Evolutionary conservation across 2,888 invertebrate species (phyloP).

Genomic region (Rotaria magnacalcarata): DNA sequence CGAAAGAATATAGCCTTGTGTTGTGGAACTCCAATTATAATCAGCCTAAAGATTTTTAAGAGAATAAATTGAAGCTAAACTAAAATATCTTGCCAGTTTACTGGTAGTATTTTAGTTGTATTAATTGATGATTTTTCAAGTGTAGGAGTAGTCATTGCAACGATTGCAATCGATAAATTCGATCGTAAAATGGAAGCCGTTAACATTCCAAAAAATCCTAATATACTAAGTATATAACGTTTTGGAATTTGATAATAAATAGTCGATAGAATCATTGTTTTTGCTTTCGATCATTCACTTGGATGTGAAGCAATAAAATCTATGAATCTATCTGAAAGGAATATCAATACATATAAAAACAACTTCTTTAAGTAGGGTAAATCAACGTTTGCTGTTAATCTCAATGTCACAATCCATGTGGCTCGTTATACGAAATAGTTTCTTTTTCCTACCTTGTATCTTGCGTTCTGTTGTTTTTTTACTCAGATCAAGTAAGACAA

Average conservation of each 20-base stretch:
- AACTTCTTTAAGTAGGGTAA: too few relatives aligned
- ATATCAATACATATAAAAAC: background rate
- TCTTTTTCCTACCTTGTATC: background rate
- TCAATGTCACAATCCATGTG: background rate
- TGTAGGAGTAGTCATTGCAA: constrained; percentile 73
- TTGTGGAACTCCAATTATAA: constrained; percentile 66
- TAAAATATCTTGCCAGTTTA: background rate
- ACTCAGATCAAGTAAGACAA: too few relatives aligned
- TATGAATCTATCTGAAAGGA: background rate
- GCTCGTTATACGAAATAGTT: background rate
- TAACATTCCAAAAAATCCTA: constrained; percentile 60
- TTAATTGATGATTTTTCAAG: constrained; percentile 42
- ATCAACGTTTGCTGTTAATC: background rate
- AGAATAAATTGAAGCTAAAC: background rate
- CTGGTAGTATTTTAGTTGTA: constrained; percentile 46
- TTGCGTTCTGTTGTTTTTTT: background rate
- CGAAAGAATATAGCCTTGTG: constrained; percentile 73
- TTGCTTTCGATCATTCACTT: too few relatives aligned
- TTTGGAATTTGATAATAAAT: constrained; percentile 51
- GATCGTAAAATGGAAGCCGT: constrained; percentile 64
- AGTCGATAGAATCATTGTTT: background rate
- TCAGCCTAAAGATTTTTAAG: constrained; percentile 49
- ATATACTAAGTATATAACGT: constrained; percentile 58
- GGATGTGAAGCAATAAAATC: background rate
- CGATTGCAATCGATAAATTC: constrained; percentile 84